Percentiles rank a stretch among this genome's conserved stretches.
phyloP scores from a whole-genome alignment of 30 jellyfish, hydroid and myxozoan species.

The Hydra vulgaris region DNA sequence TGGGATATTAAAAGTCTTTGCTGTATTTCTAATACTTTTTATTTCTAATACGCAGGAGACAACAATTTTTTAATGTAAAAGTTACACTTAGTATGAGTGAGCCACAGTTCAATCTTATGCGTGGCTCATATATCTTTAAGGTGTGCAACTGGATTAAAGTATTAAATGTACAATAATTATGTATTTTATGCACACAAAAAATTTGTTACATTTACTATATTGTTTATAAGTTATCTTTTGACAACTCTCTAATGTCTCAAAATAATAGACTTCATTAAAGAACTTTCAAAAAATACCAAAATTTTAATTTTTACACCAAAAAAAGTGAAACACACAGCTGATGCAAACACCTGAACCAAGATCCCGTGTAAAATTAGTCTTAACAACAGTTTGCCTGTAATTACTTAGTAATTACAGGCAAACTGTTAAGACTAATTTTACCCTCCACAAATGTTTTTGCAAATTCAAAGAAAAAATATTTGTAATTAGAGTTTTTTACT shows the following conservation, averaged over 20 bases:
- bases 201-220: too few relatives aligned
- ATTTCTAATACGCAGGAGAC: not conserved
- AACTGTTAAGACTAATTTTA: too few relatives aligned
- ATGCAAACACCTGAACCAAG: not conserved
- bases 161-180: not conserved
- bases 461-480: too few relatives aligned
- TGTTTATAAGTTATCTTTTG: not conserved
- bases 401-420: not conserved
- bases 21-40: not conserved
- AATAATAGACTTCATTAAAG: not conserved
- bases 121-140: not conserved
- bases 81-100: not conserved
- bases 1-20: not conserved
- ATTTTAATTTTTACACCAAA: too few relatives aligned
- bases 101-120: not conserved
- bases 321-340: not conserved
- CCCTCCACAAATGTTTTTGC: too few relatives aligned
- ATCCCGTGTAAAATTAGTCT: not conserved
- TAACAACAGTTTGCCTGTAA: not conserved
- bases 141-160: too few relatives aligned
- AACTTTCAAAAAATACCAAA: too few relatives aligned
- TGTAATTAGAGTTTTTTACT: too few relatives aligned
- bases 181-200: not conserved
- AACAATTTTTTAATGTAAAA: not conserved
- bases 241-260: not conserved